Evolutionary conservation across 2,113 vertebrate species (phyloP).

Genomic region (Myiozetetes cayanensis): DNA sequence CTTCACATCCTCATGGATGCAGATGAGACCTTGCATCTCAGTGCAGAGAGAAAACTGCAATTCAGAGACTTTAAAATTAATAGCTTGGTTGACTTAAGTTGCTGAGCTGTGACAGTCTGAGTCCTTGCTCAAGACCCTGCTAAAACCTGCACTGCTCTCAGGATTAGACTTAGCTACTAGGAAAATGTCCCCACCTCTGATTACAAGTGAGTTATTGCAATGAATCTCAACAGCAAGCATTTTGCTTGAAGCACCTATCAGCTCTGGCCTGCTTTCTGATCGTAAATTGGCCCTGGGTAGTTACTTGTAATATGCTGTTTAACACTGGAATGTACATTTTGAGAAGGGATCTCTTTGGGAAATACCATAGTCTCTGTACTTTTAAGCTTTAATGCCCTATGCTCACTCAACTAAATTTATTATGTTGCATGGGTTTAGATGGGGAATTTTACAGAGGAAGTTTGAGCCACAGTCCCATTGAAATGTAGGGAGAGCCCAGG

Average conservation of each 20-base stretch:
- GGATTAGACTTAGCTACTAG: neutral
- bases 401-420: neutral
- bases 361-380: neutral
- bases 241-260: neutral
- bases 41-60: neutral
- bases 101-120: neutral
- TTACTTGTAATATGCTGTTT: neutral
- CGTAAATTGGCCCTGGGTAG: neutral
- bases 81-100: neutral
- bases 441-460: neutral
- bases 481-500: neutral
- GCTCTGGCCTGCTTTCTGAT: neutral
- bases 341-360: neutral
- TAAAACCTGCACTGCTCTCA: neutral
- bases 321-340: neutral
- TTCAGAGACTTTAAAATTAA: neutral
- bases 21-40: neutral
- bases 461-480: neutral
- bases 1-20: neutral
- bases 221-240: neutral
- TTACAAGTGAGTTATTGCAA: neutral
- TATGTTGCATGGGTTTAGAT: neutral
- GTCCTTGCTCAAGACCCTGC: neutral
- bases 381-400: neutral
- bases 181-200: neutral